Evolutionary conservation across 2,113 vertebrate species (phyloP).

Genomic region (Pteruthius melanotis): DNA sequence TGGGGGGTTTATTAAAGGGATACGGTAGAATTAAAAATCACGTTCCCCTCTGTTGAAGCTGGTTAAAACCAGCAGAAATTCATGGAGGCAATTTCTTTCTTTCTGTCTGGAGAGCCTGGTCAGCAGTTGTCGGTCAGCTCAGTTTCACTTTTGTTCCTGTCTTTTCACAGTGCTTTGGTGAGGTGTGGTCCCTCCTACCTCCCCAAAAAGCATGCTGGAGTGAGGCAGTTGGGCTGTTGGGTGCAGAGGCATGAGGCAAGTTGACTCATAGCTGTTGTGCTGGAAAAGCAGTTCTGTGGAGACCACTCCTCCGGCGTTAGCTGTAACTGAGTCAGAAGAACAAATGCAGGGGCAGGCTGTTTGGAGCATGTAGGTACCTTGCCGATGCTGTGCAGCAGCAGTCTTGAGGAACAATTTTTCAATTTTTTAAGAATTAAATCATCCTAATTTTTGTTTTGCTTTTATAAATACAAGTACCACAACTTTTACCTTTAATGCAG

Average conservation of each 20-base stretch:
- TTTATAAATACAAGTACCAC: not conserved
- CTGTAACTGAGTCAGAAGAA: not conserved
- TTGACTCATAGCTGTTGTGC: not conserved
- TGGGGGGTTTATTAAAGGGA: slow-evolving; percentile 31
- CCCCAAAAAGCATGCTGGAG: fast-evolving
- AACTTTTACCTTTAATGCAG: not conserved
- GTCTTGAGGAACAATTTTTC: not conserved
- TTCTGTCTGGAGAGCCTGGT: not conserved
- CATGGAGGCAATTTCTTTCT: fast-evolving
- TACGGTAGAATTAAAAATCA: not conserved
- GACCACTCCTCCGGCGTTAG: not conserved
- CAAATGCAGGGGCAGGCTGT: not conserved
- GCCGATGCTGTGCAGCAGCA: not conserved
- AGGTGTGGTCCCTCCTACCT: not conserved
- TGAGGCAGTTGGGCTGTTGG: not conserved
- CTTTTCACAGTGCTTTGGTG: not conserved
- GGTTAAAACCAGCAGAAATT: not conserved
- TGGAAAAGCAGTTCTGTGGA: not conserved
- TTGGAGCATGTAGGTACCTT: not conserved
- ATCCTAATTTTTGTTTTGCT: not conserved
- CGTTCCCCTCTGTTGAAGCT: not conserved
- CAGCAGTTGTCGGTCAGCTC: fast-evolving
- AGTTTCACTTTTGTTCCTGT: not conserved
- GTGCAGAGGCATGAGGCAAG: not conserved
- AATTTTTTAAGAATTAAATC: not conserved